Percentiles rank a stretch among this genome's conserved stretches.
These are phyloP conservation scores for Rosalia funebris DNA, from an alignment of 2,888 invertebrate genomes.

Conservation along the genomic window DNA sequence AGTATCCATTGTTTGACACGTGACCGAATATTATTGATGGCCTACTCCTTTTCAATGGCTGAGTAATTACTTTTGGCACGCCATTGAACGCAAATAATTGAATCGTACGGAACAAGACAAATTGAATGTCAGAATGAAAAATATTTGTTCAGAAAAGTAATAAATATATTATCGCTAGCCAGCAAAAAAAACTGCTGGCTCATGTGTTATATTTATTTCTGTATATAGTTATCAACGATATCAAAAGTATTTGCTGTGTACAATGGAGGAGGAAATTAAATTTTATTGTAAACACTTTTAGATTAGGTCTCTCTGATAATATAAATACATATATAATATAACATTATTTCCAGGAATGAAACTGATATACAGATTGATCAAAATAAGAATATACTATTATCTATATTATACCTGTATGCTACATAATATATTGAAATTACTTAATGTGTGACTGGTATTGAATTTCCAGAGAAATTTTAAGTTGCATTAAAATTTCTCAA, in stretches of 20 bases:
- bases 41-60: constrained; percentile 9
- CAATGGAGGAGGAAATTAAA: background rate
- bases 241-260: background rate
- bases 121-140: constrained; percentile 7
- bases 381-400: too few species aligned
- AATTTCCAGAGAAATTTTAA: too few species aligned
- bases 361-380: too few species aligned
- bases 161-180: background rate
- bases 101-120: constrained; percentile 5
- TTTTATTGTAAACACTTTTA: background rate
- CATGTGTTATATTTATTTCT: background rate
- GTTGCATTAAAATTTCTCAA: too few species aligned
- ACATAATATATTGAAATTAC: too few species aligned
- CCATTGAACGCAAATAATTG: constrained; percentile 17
- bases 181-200: background rate
- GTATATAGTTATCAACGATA: background rate
- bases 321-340: too few species aligned
- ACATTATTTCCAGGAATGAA: too few species aligned
- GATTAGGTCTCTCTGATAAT: too few species aligned
- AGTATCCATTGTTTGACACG: constrained; percentile 15
- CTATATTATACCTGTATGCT: too few species aligned
- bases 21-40: constrained; percentile 23
- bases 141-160: constrained; percentile 6
- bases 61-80: constrained; percentile 19
- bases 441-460: too few species aligned